These are phyloP conservation scores for Odontothrips loti DNA, from an alignment of 2,888 invertebrate genomes.

Conservation along the genomic window DNA sequence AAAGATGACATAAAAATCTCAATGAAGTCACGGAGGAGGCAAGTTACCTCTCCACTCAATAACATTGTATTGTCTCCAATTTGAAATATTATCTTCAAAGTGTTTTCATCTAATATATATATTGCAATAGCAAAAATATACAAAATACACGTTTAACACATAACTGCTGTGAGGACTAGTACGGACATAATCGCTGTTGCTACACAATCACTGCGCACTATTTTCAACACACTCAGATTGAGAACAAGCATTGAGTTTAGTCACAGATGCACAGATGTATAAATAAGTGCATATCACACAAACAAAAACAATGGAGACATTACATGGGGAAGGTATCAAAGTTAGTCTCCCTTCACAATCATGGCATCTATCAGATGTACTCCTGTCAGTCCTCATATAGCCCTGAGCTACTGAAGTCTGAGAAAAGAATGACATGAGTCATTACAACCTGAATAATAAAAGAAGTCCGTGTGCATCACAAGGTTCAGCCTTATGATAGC, in stretches of 20 bases:
- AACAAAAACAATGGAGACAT: neutral
- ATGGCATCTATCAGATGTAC: no score
- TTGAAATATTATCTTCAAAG: conserved; percentile 4
- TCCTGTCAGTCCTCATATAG: no score
- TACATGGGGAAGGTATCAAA: no score
- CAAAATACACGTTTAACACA: conserved; percentile 18
- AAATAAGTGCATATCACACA: neutral
- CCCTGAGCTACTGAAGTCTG: no score
- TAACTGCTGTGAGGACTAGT: conserved; percentile 21
- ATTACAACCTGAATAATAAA: no score
- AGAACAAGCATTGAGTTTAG: neutral
- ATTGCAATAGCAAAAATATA: conserved; percentile 27
- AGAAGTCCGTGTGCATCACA: neutral
- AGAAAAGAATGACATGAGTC: no score
- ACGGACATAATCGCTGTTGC: conserved; percentile 19
- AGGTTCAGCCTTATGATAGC: conserved; percentile 12
- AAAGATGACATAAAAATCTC: neutral
- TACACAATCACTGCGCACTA: neutral
- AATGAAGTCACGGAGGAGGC: neutral
- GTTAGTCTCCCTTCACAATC: no score
- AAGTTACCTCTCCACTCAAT: neutral
- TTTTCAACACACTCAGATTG: neutral
- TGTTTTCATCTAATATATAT: neutral
- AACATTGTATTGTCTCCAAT: conserved; percentile 9
- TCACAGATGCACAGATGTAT: neutral